Conservation (phyloP, 2,888 invertebrate genomes). For the Busseola fusca region DNA sequence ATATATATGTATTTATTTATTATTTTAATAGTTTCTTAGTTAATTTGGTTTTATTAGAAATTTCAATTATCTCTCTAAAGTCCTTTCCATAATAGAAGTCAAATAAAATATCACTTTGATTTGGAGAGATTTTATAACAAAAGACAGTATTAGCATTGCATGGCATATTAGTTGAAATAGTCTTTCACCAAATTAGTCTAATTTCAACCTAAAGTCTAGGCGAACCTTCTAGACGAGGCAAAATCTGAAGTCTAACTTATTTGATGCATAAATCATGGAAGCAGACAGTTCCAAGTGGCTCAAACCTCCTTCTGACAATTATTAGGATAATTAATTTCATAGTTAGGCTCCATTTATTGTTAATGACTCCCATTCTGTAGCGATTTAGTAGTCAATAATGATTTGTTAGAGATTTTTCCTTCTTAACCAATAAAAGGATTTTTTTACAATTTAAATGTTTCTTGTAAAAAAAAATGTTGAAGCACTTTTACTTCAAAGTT, state of each 20-base stretch:
- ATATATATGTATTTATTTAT: no score
- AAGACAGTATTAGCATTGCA: neutral
- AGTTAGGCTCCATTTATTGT: constrained; percentile 28
- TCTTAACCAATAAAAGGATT: no score
- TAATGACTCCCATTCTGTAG: constrained; percentile 3
- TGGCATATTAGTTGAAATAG: neutral
- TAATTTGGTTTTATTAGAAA: no score
- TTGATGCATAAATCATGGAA: constrained; percentile 41
- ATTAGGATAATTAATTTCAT: constrained; percentile 46
- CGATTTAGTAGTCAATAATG: constrained; percentile 31
- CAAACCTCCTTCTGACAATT: constrained; percentile 45
- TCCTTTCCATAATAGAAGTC: neutral
- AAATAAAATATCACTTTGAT: neutral
- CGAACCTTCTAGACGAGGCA: neutral
- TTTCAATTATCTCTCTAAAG: neutral
- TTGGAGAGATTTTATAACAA: neutral
- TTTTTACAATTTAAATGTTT: no score
- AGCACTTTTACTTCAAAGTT: no score
- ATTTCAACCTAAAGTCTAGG: neutral
- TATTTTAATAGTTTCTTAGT: no score
- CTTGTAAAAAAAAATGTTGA: no score
- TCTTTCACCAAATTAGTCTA: neutral
- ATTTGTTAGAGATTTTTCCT: constrained; percentile 29
- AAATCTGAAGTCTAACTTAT: constrained; percentile 14
- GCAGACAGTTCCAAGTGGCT: constrained; percentile 26